A percentile compares a stretch with the other conserved stretches of the same genome.
These are phyloP conservation scores for Tamandua tetradactyla DNA, from an alignment of 2,797 vertebrate genomes.

Conservation along the genomic window DNA sequence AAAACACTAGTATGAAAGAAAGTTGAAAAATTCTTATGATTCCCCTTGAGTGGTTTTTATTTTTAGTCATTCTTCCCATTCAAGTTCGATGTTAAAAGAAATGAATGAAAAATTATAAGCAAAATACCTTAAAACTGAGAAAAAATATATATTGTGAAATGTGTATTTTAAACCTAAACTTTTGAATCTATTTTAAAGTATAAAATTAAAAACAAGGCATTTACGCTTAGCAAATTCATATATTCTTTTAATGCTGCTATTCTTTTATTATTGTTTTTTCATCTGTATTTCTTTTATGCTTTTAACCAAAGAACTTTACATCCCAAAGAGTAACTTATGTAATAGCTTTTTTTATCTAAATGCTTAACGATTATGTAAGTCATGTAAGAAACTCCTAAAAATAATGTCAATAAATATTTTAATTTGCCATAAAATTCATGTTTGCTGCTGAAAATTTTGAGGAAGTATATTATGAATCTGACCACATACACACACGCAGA, in stretches of 20 bases:
- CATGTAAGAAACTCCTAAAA: conserved; percentile 36
- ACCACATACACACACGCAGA: background rate
- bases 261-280: background rate
- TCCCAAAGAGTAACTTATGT: background rate
- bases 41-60: conserved; percentile 60
- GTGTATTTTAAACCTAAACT: background rate
- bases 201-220: background rate
- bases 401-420: conserved; percentile 29
- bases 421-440: conserved; percentile 32
- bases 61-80: conserved; percentile 30
- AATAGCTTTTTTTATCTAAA: conserved; percentile 49
- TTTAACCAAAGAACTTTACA: background rate
- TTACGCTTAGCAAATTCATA: background rate
- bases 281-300: background rate
- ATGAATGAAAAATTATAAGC: conserved; percentile 16
- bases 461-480: background rate
- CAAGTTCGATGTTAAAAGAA: conserved; percentile 52
- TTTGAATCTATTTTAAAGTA: conserved; percentile 24
- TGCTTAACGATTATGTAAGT: background rate
- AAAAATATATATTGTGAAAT: background rate
- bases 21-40: background rate
- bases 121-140: background rate
- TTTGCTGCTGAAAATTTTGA: background rate
- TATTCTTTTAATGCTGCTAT: background rate
- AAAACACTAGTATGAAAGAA: conserved; percentile 35